A percentile compares a stretch with the other conserved stretches of the same genome.
phyloP scores from a whole-genome alignment of 2,797 vertebrate species.

The Enteromius anoplus region DNA sequence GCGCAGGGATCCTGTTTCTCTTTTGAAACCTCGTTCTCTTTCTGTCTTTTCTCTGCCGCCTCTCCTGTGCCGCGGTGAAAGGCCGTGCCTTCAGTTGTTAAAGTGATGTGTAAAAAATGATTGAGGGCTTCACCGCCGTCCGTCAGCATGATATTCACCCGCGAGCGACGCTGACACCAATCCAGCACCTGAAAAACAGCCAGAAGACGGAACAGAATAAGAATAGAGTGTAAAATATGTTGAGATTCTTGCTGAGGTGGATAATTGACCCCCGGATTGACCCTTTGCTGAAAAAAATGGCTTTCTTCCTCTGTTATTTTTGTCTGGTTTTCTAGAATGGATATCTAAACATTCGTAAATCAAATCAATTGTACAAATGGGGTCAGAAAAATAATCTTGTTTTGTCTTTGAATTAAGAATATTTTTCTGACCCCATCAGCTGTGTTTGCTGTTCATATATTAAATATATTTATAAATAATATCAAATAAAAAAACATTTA shows the following conservation, averaged over 20 bases:
- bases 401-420: background rate
- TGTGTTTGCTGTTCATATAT: background rate
- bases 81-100: slow-evolving; percentile 67
- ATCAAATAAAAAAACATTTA: too few species aligned
- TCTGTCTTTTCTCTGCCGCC: slow-evolving; percentile 49
- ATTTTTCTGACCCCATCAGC: background rate
- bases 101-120: slow-evolving; percentile 64
- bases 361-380: background rate
- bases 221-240: slow-evolving; percentile 65
- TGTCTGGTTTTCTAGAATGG: background rate
- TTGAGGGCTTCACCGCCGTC: slow-evolving; percentile 48
- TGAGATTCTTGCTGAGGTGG: slow-evolving; percentile 63
- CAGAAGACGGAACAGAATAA: slow-evolving; percentile 60
- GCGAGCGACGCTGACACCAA: slow-evolving; percentile 56
- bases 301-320: too few species aligned
- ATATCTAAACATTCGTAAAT: background rate
- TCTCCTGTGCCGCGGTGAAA: slow-evolving; percentile 55
- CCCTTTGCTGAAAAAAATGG: slow-evolving; percentile 15
- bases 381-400: background rate
- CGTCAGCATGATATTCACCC: slow-evolving; percentile 63
- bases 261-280: slow-evolving; percentile 69
- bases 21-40: slow-evolving; percentile 74
- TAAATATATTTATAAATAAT: too few species aligned
- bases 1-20: slow-evolving; percentile 75
- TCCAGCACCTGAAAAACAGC: slow-evolving; percentile 59